Evolutionary conservation across 2,113 vertebrate genomes (phyloP), one percentile per base, ranked within the genome.

Genomic region (Oncorhynchus nerka): DNA sequence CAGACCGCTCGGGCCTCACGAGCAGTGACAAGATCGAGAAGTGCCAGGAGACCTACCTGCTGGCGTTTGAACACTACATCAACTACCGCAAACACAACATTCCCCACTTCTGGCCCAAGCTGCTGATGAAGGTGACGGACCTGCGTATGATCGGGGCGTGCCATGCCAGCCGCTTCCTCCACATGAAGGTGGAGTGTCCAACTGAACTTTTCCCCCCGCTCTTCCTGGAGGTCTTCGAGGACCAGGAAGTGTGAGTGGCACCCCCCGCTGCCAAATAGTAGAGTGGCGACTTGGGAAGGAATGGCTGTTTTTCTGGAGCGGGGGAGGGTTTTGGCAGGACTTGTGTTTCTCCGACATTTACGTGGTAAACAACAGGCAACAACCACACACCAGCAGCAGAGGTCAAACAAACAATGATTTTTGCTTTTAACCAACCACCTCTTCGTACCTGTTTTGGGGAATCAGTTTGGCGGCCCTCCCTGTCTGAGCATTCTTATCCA

Each of bases 61-160:
- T 99, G 92, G 98, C 98, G 77, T 99, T 99, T 15, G 98, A 99
- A 96, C 98, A 99, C 93, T 99, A 99, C 94, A 97, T 99, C 93
- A 99, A 99, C 93, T 96, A 97, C 93, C 96, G 98, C 86, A 98
- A 99, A 94, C 98, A 99, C 90, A 97, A 98, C 28, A 91, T 99
- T 92, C 92, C 97, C 84, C 97, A 99, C 91, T 99, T 99, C 94
- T 99, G 98, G 98, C 97, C 98, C 94, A 99, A 99, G 95, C 96
- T 99, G 94, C 97, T 99, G 92, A 99, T 99, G 98, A 99, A 99
- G 94, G 98, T 99, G 93, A 99, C 98, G 39, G 98, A 99, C 89
- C 96, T 99, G 89, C 93, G 98, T 82, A 99, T 99, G 97, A 99
- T 99, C 0, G 97, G 98, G 76, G 97, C 98, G 81, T 99, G 98